These are phyloP conservation scores for Buceros bicornis DNA, from an alignment of 2,797 vertebrate species.

Conservation along the genomic window DNA sequence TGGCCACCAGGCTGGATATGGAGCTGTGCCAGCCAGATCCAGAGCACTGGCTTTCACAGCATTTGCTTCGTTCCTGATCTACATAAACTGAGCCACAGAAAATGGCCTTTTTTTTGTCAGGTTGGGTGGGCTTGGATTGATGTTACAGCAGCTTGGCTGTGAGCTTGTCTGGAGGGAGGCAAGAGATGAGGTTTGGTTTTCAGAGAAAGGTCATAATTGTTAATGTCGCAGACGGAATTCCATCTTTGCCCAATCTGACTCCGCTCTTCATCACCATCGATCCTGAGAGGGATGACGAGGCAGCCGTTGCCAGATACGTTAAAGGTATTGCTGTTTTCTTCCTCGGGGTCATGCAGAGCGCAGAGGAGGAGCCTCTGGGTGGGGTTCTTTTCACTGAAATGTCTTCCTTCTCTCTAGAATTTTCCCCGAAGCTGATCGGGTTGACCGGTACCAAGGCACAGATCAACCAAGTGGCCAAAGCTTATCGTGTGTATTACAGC, in stretches of 20 bases:
- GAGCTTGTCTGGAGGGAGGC: background rate
- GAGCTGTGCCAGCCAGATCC: background rate
- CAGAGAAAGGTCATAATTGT: background rate
- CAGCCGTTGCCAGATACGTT: conserved; percentile 90
- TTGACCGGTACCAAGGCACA: conserved; percentile 88
- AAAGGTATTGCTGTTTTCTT: conserved; percentile 84
- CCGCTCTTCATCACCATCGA: conserved; percentile 96
- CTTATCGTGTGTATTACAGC: conserved; percentile 95
- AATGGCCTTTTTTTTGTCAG: background rate
- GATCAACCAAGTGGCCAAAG: conserved; percentile 88
- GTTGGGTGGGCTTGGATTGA: background rate
- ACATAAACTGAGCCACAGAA: background rate
- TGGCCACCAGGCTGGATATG: background rate
- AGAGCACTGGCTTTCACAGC: accelerated
- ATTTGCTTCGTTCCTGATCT: background rate
- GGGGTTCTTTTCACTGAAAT: background rate
- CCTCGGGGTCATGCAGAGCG: background rate
- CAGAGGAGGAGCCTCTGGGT: background rate
- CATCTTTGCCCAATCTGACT: conserved; percentile 88
- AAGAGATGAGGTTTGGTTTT: background rate
- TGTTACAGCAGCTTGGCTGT: background rate
- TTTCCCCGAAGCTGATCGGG: conserved; percentile 94
- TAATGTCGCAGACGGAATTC: conserved; percentile 84
- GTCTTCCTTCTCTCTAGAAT: conserved; percentile 83
- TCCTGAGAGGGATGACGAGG: conserved; percentile 90